Evolutionary conservation across 2,797 vertebrate genomes (phyloP).

Genomic region (Falco biarmicus): DNA sequence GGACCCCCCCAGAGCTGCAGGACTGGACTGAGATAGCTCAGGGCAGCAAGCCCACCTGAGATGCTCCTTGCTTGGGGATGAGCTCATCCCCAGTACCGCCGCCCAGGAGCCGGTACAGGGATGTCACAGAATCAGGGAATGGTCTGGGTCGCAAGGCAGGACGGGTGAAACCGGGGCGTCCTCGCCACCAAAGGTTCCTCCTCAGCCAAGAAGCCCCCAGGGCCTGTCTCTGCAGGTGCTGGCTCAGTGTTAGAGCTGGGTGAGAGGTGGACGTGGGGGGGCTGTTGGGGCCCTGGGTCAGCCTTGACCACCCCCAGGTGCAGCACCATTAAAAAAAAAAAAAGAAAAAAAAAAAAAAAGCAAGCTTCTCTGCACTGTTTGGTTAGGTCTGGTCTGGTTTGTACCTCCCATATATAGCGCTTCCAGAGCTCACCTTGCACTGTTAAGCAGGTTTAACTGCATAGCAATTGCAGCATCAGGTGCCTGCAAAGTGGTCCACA

Average conservation of each 20-base stretch:
- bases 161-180: background rate
- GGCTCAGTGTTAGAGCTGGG: background rate
- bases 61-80: fast-evolving
- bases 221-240: background rate
- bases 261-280: background rate
- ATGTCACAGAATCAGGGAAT: background rate
- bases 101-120: background rate
- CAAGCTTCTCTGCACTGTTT: background rate
- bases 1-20: fast-evolving
- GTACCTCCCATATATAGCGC: background rate
- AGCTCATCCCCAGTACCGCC: background rate
- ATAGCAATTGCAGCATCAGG: fast-evolving
- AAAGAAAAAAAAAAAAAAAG: too few relatives aligned
- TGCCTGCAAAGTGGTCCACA: background rate
- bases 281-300: background rate
- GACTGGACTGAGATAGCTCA: background rate
- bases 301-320: background rate
- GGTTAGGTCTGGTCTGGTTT: background rate
- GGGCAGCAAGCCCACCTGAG: too few relatives aligned
- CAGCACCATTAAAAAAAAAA: background rate
- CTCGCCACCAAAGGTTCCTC: background rate
- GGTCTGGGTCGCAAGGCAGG: too few relatives aligned
- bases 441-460: background rate
- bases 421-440: background rate
- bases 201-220: background rate